Evolutionary conservation across 2,888 invertebrate species (phyloP).

Genomic region (Meandrusa payeni): DNA sequence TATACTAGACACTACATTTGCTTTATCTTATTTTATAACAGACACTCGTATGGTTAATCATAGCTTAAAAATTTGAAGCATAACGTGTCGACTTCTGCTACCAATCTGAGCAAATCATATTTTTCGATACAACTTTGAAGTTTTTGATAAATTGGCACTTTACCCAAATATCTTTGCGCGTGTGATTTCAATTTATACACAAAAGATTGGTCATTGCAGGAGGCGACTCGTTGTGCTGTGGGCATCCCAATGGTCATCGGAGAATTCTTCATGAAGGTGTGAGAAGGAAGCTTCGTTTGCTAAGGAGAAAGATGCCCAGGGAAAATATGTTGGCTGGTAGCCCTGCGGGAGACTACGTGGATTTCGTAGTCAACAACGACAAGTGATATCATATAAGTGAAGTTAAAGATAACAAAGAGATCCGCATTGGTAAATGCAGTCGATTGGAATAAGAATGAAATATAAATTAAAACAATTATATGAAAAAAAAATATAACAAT

Average conservation of each 20-base stretch:
- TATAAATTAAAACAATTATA: no score
- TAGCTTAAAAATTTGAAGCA: not conserved
- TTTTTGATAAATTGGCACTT: no score
- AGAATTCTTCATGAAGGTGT: conserved; percentile 55
- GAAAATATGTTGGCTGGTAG: conserved; percentile 57
- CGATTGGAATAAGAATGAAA: no score
- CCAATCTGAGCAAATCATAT: conserved; percentile 24
- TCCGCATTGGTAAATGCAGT: no score
- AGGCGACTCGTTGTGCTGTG: conserved; percentile 59
- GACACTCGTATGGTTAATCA: no score
- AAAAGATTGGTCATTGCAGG: conserved; percentile 69
- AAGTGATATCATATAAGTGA: conserved; percentile 31
- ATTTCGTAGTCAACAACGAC: conserved; percentile 72
- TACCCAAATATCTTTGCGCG: conserved; percentile 4
- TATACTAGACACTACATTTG: no score
- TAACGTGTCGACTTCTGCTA: conserved; percentile 24
- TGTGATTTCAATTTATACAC: conserved; percentile 34
- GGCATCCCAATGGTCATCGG: conserved; percentile 58
- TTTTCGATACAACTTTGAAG: conserved; percentile 44
- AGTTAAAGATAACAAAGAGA: no score
- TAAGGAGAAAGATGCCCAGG: conserved; percentile 53
- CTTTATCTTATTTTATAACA: no score
- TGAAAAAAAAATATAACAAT: no score
- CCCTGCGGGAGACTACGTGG: conserved; percentile 59
- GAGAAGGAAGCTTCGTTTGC: conserved; percentile 47